phyloP scores from a whole-genome alignment of 2,797 vertebrate genomes.

The Petrocephalus schoutedeni region DNA sequence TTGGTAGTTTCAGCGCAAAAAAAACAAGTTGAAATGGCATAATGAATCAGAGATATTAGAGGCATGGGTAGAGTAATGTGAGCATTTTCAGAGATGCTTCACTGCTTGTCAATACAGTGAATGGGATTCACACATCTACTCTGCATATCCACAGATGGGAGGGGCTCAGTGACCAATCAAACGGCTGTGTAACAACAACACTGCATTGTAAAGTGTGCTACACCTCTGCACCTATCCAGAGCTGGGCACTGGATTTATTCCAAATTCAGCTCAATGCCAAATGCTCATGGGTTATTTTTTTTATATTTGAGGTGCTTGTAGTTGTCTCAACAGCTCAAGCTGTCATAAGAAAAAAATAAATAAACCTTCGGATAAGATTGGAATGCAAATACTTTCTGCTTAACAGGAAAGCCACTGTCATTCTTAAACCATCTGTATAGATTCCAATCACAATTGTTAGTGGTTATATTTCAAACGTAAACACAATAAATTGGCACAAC shows the following conservation, averaged over 20 bases:
- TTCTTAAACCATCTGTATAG: constrained; percentile 55
- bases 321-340: not conserved
- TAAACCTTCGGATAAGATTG: not conserved
- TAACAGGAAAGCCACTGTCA: constrained; percentile 38
- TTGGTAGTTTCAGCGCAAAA: not conserved
- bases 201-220: not conserved
- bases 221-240: not conserved
- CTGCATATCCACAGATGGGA: not conserved
- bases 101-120: not conserved
- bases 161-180: not conserved
- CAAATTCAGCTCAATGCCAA: not conserved
- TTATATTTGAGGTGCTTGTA: not conserved
- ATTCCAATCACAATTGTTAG: constrained; percentile 53
- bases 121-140: not conserved
- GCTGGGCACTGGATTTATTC: not conserved
- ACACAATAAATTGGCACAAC: not conserved
- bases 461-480: not conserved
- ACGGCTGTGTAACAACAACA: not conserved
- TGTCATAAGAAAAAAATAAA: not conserved
- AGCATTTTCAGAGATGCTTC: not conserved
- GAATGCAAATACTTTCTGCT: constrained; percentile 54
- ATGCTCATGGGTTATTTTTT: not conserved
- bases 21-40: not conserved
- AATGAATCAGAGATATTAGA: not conserved
- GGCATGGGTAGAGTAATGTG: not conserved